Conservation (phyloP, 1,140 invertebrate genomes). For the Drosophila azteca region DNA sequence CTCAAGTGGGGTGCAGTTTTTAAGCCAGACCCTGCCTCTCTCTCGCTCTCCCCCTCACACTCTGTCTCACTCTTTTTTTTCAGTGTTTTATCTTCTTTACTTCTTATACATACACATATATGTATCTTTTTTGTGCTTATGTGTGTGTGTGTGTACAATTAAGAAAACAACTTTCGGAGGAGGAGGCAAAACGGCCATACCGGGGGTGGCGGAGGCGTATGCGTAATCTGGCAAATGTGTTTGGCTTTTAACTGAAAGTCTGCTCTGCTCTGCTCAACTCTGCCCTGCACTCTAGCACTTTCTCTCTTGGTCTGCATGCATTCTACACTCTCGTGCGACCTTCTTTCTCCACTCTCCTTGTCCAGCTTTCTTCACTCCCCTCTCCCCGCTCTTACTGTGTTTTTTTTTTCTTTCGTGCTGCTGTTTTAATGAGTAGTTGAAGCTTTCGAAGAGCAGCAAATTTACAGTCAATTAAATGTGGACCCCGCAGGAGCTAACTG, state of each 20-base stretch:
- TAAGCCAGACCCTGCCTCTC: conserved; percentile 9
- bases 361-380: background rate
- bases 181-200: conserved; percentile 27
- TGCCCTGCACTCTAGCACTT: background rate
- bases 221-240: conserved; percentile 55
- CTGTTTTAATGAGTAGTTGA: conserved; percentile 68
- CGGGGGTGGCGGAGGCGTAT: conserved; percentile 45
- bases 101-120: too few relatives aligned
- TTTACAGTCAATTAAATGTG: conserved; percentile 78
- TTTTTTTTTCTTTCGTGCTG: conserved; percentile 35
- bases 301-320: background rate
- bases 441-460: conserved; percentile 69
- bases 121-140: too few relatives aligned
- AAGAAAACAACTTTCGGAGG: conserved; percentile 32
- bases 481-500: conserved; percentile 2
- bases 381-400: background rate
- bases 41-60: background rate
- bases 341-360: background rate
- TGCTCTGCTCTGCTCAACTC: background rate
- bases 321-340: background rate
- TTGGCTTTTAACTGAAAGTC: conserved; percentile 1
- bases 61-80: background rate
- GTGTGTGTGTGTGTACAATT: conserved; percentile 23
- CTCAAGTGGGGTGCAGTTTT: conserved; percentile 42
- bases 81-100: conserved; percentile 11